Conservation (phyloP, 2,113 vertebrate species). For the Xiphophorus hellerii region DNA sequence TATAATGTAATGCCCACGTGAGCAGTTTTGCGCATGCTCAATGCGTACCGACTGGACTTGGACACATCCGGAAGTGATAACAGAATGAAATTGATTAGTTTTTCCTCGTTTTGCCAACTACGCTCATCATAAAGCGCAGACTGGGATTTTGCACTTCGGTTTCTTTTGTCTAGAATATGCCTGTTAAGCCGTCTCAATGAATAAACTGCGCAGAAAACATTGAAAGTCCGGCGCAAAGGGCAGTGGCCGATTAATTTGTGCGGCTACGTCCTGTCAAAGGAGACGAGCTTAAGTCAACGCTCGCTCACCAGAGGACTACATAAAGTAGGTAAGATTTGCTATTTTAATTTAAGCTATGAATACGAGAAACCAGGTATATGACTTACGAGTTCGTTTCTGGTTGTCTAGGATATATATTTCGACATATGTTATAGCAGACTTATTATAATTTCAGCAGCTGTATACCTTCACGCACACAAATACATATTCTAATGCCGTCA, state of each 20-base stretch:
- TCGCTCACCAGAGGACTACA: not conserved
- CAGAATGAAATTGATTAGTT: not conserved
- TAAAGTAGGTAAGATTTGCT: constrained; percentile 14
- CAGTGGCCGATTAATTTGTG: constrained; percentile 26
- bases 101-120: not conserved
- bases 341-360: not conserved
- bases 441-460: not conserved
- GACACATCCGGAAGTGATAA: constrained; percentile 52
- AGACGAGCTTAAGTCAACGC: not conserved
- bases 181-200: constrained; percentile 34
- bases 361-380: not conserved
- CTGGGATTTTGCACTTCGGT: not conserved
- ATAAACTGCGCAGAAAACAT: constrained; percentile 65
- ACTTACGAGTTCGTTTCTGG: not conserved
- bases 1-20: constrained; percentile 25
- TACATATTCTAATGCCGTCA: no score
- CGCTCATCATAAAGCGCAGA: no score
- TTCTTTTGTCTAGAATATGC: not conserved
- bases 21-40: constrained; percentile 35
- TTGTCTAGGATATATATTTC: not conserved
- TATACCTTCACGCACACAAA: no score
- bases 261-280: not conserved
- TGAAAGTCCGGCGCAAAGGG: constrained; percentile 32
- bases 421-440: not conserved
- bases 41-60: not conserved